Base-by-base conservation (phyloP, 2,888 invertebrate species). In the Linnaemya vulpina region DNA sequence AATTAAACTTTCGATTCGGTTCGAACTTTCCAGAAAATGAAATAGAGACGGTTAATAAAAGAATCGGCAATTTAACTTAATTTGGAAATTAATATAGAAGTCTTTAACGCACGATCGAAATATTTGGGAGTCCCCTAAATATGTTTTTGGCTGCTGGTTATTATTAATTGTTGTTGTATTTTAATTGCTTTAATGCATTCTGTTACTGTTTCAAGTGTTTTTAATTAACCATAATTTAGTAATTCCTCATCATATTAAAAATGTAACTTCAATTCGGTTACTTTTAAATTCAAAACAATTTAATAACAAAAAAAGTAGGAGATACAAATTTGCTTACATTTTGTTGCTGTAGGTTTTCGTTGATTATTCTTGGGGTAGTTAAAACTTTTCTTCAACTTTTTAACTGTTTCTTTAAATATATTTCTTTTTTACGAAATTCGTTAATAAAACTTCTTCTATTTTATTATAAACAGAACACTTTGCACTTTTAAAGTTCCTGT, bases 371-470 rank as follows among this genome's bases (percentile, higher is more conserved):
- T 20, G 43, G n/a, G 17, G 7, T 17, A 11, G 10, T 40, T 38
- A 43, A 38, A 70, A 40, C 9, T 70, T 15, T 60, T 60, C 11
- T 20, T 30, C 5, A 17, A 10, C 55, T n/a, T 55, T 70, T 40
- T 22, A 74, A 74, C 49, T 74, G 74, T 77, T 82, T 76, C 1
- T 38, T 65, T 22, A 53, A 51, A 67, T 30, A 58, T 51, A 65
- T 82, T 49, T 30, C 30, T 5, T n/a, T n/a, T n/a, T 71, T 62
- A 62, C 53, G 40, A 76, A 55, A 38, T 70, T 63, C 11, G 11
- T 67, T 73, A 49, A 70, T 49, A 63, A 71, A 77, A 77, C 71
- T 77, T 58, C 13, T 46, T 30, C 2, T 30, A 30, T 30, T 67
- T 58, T 38, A 22, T 46, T n/a, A 22, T 11, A 15, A 51, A 20